Base-by-base conservation (phyloP, 1,140 invertebrate genomes). In the Drosophila dunni region DNA sequence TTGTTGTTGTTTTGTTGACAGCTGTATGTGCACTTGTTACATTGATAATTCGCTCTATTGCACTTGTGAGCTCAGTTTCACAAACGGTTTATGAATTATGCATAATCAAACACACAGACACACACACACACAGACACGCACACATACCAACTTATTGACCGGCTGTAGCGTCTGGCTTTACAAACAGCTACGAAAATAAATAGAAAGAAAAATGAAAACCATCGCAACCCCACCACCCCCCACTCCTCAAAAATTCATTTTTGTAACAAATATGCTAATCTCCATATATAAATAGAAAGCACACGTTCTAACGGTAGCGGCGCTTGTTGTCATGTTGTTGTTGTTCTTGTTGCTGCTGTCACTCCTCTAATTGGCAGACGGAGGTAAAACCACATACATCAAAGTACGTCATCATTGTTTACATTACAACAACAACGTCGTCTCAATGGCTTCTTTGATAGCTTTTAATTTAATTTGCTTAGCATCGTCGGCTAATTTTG, bases 241-340 rank as follows among this genome's bases (percentile, higher is more conserved):
- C 13, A 48, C 24, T 42, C 58, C 60, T 53, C 7, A 45, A 17
- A 29, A 51, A 44, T 81, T 69, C 29, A 81, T 77, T 63, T 46
- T 50, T 54, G 64, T 62, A 53, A 56, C 64, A 54, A 69, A 56
- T 73, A 70, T 66, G 46, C 80, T 75, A 81, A 83, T 82, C 57
- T 51, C 33, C 66, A 61, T 75, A 83, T 75, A 83, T 64, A 79
- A 79, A 82, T 83, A 61, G 56, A 58, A 48, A 44, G 54, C 36
- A 7, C 44, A 51, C 38, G 11, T 40, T 29, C 33, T 54, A 54
- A 44, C 13, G 61, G 50, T 33, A 45, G 15, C 20, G 20, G 17
- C 17, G 17, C 17, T 24, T 64, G 15, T 24, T 65, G 42, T 64
- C 29, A 11, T 44, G 11, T 56, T 36, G 6, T 56, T 9, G 13